Evolutionary conservation across 2,797 vertebrate genomes (phyloP), one percentile per base, ranked within the genome.

Genomic region (Channallabes apus): DNA sequence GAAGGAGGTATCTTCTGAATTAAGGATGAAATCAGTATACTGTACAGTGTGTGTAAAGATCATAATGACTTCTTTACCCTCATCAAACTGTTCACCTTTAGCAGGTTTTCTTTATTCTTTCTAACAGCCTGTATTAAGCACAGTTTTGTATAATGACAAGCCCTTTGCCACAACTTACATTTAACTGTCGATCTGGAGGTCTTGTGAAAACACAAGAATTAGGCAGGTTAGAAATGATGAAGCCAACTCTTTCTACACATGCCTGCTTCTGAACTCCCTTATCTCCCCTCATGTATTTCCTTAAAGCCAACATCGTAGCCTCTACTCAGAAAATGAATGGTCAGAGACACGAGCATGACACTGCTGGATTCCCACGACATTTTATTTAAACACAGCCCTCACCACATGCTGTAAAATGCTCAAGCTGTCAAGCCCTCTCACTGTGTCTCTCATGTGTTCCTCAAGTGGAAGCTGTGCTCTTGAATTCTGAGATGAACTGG

Each of bases 331-430:
- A 59, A 80, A 62, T 83, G 76, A 80, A 82, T 75, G 85, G 61
- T 27, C 80, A 84, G 71, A 81, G 82, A 86, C 77, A 54, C 51
- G 85, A 81, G 78, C 80, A 77, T n/a, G 46, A 61, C 75, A 80
- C 79, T 62, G 41, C 68, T 38, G 82, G 85, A 87, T 88, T 88
- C 87, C 87, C 86, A 88, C 58, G 76, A 86, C 86, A 88, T 86
- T 86, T 88, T 85, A 88, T 87, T 14, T 86, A 88, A 87, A 88
- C 82, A 84, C 73, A 68, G 65, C 79, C 58, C 62, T 84, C 81
- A 84, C 87, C 87, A 88, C 85, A 88, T 62, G 86, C 86, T 85
- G 64, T 85, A 88, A 89, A 86, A 76, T 82, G 71, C 82, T 86
- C 73, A 73, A 84, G 69, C 82, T 87, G 85, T 85, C 71, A 76